A percentile compares a stretch with the other conserved stretches of the same genome.
These are phyloP conservation scores for Pelagia noctiluca DNA, from an alignment of 30 jellyfish, hydroid and myxozoan species.

Conservation along the genomic window DNA sequence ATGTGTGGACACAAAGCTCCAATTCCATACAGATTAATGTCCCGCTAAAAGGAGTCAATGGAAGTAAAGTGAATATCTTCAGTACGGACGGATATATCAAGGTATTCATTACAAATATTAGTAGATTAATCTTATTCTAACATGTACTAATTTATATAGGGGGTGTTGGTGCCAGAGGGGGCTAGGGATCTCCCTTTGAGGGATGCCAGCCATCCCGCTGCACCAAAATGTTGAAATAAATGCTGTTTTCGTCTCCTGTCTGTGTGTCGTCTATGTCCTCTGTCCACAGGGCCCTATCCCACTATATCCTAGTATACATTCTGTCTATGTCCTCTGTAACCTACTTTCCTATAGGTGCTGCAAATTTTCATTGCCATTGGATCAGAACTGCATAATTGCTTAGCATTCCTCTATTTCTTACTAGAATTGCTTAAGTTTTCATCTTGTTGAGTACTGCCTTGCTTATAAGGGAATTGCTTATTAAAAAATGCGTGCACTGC, in stretches of 20 bases:
- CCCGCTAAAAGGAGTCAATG: slow-evolving; percentile 89
- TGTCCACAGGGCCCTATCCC: background rate
- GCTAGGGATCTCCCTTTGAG: background rate
- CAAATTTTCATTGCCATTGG: no score
- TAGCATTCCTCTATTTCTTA: no score
- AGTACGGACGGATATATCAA: slow-evolving; percentile 78
- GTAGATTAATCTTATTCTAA: background rate
- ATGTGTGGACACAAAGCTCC: slow-evolving; percentile 82
- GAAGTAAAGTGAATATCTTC: slow-evolving; percentile 76
- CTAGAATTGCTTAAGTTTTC: no score
- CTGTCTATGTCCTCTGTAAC: no score
- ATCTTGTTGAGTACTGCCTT: no score
- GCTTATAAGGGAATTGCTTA: no score
- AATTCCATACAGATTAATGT: slow-evolving; percentile 56
- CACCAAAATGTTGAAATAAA: background rate
- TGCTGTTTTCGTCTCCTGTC: background rate
- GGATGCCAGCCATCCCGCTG: background rate
- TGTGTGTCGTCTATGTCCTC: background rate
- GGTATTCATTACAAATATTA: slow-evolving; percentile 35
- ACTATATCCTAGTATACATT: no score
- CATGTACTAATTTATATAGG: background rate
- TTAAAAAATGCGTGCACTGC: no score
- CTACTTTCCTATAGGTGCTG: no score
- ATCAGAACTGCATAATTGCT: no score
- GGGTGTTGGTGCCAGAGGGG: no score